Conservation (phyloP, 2,113 vertebrate genomes). For the Tetrao urogallus region DNA sequence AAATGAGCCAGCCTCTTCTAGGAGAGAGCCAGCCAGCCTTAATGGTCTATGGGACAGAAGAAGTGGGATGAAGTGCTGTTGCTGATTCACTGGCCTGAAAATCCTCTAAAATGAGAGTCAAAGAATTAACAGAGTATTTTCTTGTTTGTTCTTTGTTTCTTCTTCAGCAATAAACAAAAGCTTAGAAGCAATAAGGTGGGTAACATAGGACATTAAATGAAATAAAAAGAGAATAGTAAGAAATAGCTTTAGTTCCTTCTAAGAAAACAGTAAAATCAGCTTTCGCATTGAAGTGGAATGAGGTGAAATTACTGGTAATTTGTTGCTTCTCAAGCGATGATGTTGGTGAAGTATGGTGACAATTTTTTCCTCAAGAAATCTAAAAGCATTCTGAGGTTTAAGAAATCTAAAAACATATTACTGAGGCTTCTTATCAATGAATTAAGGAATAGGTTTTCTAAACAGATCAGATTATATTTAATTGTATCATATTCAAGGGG, state of each 20-base stretch:
- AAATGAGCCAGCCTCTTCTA: neutral
- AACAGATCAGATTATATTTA: neutral
- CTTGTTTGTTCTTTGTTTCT: neutral
- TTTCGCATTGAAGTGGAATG: neutral
- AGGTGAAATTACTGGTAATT: neutral
- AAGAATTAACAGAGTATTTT: neutral
- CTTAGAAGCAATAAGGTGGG: neutral
- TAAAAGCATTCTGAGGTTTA: neutral
- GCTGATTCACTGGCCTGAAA: conserved; percentile 4
- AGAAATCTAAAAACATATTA: neutral
- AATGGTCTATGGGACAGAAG: neutral
- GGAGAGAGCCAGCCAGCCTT: neutral
- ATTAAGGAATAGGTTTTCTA: neutral
- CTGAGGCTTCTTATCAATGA: neutral
- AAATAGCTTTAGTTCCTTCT: neutral
- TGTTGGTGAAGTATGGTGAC: neutral
- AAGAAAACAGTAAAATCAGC: neutral
- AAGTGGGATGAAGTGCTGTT: neutral
- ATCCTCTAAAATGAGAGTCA: neutral
- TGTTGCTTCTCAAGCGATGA: neutral
- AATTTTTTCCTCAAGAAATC: neutral
- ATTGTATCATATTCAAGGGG: neutral
- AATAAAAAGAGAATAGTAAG: neutral
- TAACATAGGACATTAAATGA: neutral
- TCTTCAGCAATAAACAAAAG: neutral